Base-by-base conservation (phyloP, 1,140 invertebrate species). In the Drosophila ercepeae region DNA sequence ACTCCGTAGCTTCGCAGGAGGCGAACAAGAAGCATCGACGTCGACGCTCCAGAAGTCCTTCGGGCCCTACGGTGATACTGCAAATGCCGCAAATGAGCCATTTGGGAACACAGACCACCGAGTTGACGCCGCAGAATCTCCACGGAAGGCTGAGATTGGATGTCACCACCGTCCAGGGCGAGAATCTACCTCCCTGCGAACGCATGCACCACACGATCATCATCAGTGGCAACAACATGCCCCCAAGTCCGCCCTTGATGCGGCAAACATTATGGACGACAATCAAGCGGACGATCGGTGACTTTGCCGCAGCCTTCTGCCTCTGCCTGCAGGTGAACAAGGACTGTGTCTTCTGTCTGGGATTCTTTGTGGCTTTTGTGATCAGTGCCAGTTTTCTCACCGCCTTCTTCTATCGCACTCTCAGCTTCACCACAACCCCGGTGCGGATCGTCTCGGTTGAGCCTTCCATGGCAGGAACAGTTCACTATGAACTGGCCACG, bases 331-430 rank as follows among this genome's bases (percentile, higher is more conserved):
- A 89, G 49, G 77, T 90, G 25, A 91, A 91, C 71, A 91, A 81
- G 59, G 89, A 91, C 63, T 91, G 89, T 18, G 53, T 91, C 18
- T 91, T 91, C 44, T 91, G 89, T 36, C 64, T 91, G 29, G 89
- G 82, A 21, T 91, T 91, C 58, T 91, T 91, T 29, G 27, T 89
- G 32, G 89, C 86, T 7, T 90, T 91, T 32, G 82, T 91, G 46
- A 73, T 91, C 14, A 89, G 89, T 42, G 89, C 76, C 45, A 89
- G 84, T 27, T 90, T 90, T 16, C 68, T 91, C 11, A 90, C 89
- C 14, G 89, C 86, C 29, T 91, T 91, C 61, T 91, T 91, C 46
- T 91, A 90, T 57, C 82, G 82, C 51, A 81, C 89, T 5, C 64
- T 91, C 42, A 82, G 48, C 14, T 50, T 90, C 1, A 78, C 50